Base-by-base conservation (phyloP, 2,113 vertebrate genomes). In the Chlorodrepanis virens region DNA sequence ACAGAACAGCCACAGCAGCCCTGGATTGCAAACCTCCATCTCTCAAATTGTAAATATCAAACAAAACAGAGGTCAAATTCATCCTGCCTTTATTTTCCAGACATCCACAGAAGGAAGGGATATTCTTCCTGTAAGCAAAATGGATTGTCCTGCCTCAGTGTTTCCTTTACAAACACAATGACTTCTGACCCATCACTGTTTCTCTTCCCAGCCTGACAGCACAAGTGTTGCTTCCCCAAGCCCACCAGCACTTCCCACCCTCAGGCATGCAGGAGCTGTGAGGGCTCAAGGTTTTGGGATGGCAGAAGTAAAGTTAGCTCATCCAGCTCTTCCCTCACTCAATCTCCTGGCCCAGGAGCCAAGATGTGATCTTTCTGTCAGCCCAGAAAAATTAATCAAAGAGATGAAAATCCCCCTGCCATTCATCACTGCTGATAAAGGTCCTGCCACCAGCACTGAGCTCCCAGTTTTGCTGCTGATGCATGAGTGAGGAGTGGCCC, bases 331-430 rank as follows among this genome's bases (percentile, higher is more conserved):
- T 80, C 35, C 47, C 19, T 72, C 44, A 50, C 60, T 53, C 67
- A 61, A 65, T 11, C 44, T 56, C 42, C 28, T 9, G 45, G 28
- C 0, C 0, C 4, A 0, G 25, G 20, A 93, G 52, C 39, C 54
- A 42, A 68, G 68, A 81, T 33, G 37, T 54, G 89, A 60, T 88
- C 76, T 89, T 91, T 84, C 75, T 76, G 76, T 82, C 93, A 87
- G 53, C 27, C 72, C 57, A 29, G 31, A 18, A 80, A 78, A 91
- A 93, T 92, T 94, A 94, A 96, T 90, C 90, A 78, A 56, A 86
- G 72, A 74, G 53, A 93, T 91, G 49, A 94, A 97, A 96, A 94
- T 61, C 75, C 72, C 25, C 45, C 71, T 83, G 75, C 60, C 89
- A 86, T 95, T 88, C 70, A 88, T 93, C 84, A 92, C 60, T 0